Base-by-base conservation (phyloP, 2,888 invertebrate species). In the Caenorhabditis zanzibari region DNA sequence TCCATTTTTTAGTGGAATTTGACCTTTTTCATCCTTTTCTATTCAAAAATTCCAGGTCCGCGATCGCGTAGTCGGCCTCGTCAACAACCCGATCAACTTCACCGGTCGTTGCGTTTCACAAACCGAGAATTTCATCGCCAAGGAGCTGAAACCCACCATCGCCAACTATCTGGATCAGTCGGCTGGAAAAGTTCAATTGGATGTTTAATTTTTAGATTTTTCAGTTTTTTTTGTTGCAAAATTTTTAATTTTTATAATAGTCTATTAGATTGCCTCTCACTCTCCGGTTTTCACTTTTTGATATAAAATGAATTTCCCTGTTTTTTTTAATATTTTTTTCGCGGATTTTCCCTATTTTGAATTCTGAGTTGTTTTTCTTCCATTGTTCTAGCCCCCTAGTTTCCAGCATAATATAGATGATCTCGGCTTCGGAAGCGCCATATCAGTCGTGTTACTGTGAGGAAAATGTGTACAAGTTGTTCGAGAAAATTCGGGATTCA, bases 51-150 rank as follows among this genome's bases (percentile, higher is more conserved):
- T 84, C 38, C 61, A 90, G 89, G 88, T 91, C 35, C 88, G 91
- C 14, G 89, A 88, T 9, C 86, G 87, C 24, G 87, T 90, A 12
- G 68, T 90, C 22, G 64, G 80, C 4, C 81, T 90, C 49, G 88
- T 87, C 47, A 76, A 84, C n/a, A 79, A 88, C 41, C 91, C 92
- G 22, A 69, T 91, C 59, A 84, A 86, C 49, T 90, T 92, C 83
- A 88, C 89, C 26, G 92, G 92, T 10, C 73, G 85, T n/a, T 86
- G 80, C n/a, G 83, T 72, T 38, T 84, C 87, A 4, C 90, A 90
- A 64, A 87, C 82, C 1, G 82, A 73, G 10, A 82, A 72, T 24
- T 90, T 89, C 75, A 58, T 90, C 12, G 56, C 74, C 44, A 81
- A 88, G n/a, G 89, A 90, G 72, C 74, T 90, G 44, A 69, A 77